These are phyloP conservation scores for Caenorhabditis panamensis DNA, from an alignment of 2,888 invertebrate genomes.

Conservation along the genomic window DNA sequence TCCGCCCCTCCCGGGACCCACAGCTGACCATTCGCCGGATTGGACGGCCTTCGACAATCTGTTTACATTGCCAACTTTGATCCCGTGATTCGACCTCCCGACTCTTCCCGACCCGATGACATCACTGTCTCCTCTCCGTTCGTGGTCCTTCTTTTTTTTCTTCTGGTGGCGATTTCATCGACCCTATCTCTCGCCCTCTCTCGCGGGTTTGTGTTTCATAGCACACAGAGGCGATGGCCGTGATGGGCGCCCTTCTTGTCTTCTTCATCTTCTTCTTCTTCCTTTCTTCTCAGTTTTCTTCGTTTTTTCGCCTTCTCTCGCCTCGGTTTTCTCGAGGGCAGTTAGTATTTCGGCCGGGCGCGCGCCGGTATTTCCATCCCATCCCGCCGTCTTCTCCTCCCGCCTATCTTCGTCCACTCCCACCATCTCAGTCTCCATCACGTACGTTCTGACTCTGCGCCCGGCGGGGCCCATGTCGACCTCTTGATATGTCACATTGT, in stretches of 20 bases:
- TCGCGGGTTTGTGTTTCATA: conserved; percentile 24
- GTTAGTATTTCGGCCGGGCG: conserved; percentile 21
- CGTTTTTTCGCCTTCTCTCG: neutral
- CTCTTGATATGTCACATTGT: conserved; percentile 60
- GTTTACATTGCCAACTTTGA: conserved; percentile 4
- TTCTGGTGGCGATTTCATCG: neutral
- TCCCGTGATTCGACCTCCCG: conserved; percentile 17
- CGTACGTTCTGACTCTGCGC: conserved; percentile 1
- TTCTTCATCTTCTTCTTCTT: conserved; percentile 17
- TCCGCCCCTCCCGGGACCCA: conserved; percentile 4
- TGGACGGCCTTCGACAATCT: neutral
- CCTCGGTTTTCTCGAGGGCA: conserved; percentile 12
- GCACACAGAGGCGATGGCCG: conserved; percentile 13
- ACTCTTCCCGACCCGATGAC: conserved; percentile 8
- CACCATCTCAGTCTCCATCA: conserved; percentile 4
- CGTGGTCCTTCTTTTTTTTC: conserved; percentile 18
- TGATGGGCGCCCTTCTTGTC: conserved; percentile 8
- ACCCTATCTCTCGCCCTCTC: conserved; percentile 6
- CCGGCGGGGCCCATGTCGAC: conserved; percentile 17
- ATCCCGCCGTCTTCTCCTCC: conserved; percentile 8
- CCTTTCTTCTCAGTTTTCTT: neutral
- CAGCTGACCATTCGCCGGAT: conserved; percentile 16
- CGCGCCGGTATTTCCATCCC: conserved; percentile 16
- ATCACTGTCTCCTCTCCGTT: conserved; percentile 8
- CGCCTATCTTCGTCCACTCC: conserved; percentile 16